Evolutionary conservation across 2,113 vertebrate species (phyloP), one percentile per base, ranked within the genome.

Genomic region (Labeo catla): DNA sequence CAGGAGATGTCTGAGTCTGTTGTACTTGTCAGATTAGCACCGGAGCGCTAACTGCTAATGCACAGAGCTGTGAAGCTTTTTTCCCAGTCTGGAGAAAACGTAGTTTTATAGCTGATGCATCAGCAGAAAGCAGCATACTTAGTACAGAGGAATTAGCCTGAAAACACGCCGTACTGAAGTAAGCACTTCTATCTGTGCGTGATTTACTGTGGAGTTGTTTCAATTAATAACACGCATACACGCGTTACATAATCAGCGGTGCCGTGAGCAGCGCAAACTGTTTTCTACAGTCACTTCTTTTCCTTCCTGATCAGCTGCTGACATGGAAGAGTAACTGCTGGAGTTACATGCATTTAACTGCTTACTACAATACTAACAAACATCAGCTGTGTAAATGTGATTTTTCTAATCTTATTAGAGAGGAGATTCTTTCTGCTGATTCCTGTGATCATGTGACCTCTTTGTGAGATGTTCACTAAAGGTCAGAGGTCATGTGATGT

Each of bases 401-500:
- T 65, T 2, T 65, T 28, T 6, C 13, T 15, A 6, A 10, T 28
- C 9, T 6, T 54, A 16, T 23, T 63, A n/a, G 9, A 19, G n/a
- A 10, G 61, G n/a, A 11, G 61, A 28, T 65, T 34, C 10, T 2
- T 66, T 34, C 65, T 34, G 19, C 9, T 12, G 52, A 54, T 39
- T 59, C 19, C 34, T 59, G 34, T 57, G 50, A 0, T 52, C 74
- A 52, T 78, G 50, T 78, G 76, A 78, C 16, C 50, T 66, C 12
- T 70, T 28, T 68, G 4, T 76, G 12, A 65, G 54, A 81, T 59
- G 76, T 16, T 43, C 13, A 28, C 28, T 45, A 61, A 70, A 88
- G 68, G 68, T 85, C 83, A 88, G 70, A 59, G 61, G 72, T 83
- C 61, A 59, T 49, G 13, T 50, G 61, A n/a, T 81, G 43, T 68